Percentiles rank a stretch among this genome's conserved stretches.
Evolutionary conservation across 2,888 invertebrate species (phyloP).

Genomic region (Trilocha varians): DNA sequence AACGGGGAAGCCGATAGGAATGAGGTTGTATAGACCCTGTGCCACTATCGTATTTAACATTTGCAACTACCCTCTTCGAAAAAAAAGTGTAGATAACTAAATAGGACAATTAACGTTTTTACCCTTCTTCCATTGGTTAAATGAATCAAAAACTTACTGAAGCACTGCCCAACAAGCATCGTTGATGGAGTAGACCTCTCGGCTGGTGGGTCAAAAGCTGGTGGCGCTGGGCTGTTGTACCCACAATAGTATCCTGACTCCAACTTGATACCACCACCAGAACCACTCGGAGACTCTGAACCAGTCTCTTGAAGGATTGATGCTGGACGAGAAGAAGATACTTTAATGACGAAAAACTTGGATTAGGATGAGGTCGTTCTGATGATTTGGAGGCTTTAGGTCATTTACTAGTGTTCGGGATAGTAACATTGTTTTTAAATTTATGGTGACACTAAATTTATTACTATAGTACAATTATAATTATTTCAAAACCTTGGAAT

Average conservation of each 20-base stretch:
- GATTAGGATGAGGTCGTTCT: neutral
- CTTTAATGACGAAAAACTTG: neutral
- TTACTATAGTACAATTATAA: too few relatives aligned
- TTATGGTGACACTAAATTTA: too few relatives aligned
- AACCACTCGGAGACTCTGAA: conserved; percentile 75
- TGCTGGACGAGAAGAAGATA: conserved; percentile 74
- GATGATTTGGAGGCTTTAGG: too few relatives aligned
- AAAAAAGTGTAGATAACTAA: too few relatives aligned
- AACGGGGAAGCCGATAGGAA: too few relatives aligned
- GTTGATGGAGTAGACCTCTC: conserved; percentile 74
- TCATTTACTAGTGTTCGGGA: too few relatives aligned
- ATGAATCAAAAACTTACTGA: conserved; percentile 75
- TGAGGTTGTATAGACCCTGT: too few relatives aligned
- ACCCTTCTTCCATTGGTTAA: neutral
- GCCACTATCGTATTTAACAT: too few relatives aligned
- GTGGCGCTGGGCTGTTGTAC: conserved; percentile 66
- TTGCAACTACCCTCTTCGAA: too few relatives aligned
- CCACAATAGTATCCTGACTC: conserved; percentile 68
- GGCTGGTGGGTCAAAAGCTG: conserved; percentile 52
- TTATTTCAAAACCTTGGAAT: too few relatives aligned
- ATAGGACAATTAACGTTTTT: too few relatives aligned
- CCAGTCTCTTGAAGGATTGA: conserved; percentile 94
- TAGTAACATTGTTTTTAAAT: too few relatives aligned
- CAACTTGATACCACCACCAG: conserved; percentile 63
- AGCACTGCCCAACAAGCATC: conserved; percentile 84